A percentile compares a stretch with the other conserved stretches of the same genome.
Conservation (phyloP, 1,140 invertebrate species). For the Tetramorium simillimum region DNA sequence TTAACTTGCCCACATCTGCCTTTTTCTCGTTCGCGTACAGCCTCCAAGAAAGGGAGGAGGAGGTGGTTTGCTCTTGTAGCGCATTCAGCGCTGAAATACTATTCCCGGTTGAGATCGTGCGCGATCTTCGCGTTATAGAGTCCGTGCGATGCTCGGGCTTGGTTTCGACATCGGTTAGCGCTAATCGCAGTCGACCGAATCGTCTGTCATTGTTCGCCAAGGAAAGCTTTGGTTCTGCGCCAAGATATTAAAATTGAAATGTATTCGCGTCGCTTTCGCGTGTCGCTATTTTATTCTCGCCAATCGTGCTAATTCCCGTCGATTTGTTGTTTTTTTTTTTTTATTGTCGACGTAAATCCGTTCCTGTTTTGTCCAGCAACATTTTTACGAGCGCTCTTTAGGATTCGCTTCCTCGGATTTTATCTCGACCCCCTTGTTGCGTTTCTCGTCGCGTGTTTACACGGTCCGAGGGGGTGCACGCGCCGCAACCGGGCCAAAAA, state of each 20-base stretch:
- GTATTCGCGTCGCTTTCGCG: not conserved
- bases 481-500: constrained; percentile 52
- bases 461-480: constrained; percentile 51
- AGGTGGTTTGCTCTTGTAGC: constrained; percentile 9
- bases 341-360: not conserved
- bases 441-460: constrained; percentile 63
- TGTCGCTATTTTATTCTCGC: not conserved
- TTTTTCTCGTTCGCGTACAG: constrained; percentile 71
- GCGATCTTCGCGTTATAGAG: not conserved
- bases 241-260: not conserved
- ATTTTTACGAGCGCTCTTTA: constrained; percentile 55
- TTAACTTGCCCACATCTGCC: constrained; percentile 82
- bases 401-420: constrained; percentile 63
- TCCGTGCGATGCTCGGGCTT: not conserved
- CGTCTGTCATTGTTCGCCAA: not conserved
- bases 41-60: constrained; percentile 55
- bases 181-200: not conserved
- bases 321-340: not conserved
- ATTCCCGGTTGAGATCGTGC: constrained; percentile 13
- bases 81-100: not conserved
- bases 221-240: too few relatives aligned
- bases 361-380: not conserved
- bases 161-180: not conserved
- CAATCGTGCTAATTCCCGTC: not conserved
- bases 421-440: constrained; percentile 29